These are phyloP conservation scores for Vidua chalybeata DNA, from an alignment of 2,113 vertebrate genomes.

Conservation along the genomic window DNA sequence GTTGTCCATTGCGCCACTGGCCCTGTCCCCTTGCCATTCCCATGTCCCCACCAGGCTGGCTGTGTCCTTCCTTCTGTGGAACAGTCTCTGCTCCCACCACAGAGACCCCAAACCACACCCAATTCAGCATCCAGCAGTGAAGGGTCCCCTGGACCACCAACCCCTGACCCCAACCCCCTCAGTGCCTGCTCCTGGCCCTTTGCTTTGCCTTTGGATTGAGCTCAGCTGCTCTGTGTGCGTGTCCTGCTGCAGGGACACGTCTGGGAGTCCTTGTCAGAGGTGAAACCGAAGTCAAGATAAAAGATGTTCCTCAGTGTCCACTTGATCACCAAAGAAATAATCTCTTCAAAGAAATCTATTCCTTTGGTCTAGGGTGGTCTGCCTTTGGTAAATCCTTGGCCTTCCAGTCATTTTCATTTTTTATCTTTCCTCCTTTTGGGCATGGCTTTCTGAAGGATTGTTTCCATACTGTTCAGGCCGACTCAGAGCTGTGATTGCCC, in stretches of 20 bases:
- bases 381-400: accelerated
- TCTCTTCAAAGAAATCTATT: not conserved
- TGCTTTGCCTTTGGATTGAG: no score
- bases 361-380: accelerated
- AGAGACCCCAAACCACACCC: not conserved
- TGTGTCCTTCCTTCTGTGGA: accelerated
- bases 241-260: accelerated
- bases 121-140: not conserved
- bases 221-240: not conserved
- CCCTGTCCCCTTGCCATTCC: not conserved
- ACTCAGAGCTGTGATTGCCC: accelerated
- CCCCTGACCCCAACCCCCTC: accelerated
- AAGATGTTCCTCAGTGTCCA: accelerated
- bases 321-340: accelerated
- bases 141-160: accelerated
- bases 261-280: not conserved
- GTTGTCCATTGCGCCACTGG: constrained; percentile 26
- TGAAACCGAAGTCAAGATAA: not conserved
- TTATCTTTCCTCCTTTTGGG: not conserved
- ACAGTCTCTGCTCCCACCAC: not conserved
- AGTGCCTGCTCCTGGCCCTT: not conserved
- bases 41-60: accelerated
- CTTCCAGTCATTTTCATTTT: not conserved
- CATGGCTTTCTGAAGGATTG: not conserved
- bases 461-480: not conserved